Evolutionary conservation across 2,888 invertebrate species (phyloP), one percentile per base, ranked within the genome.

Genomic region (Drosophila greeni): DNA sequence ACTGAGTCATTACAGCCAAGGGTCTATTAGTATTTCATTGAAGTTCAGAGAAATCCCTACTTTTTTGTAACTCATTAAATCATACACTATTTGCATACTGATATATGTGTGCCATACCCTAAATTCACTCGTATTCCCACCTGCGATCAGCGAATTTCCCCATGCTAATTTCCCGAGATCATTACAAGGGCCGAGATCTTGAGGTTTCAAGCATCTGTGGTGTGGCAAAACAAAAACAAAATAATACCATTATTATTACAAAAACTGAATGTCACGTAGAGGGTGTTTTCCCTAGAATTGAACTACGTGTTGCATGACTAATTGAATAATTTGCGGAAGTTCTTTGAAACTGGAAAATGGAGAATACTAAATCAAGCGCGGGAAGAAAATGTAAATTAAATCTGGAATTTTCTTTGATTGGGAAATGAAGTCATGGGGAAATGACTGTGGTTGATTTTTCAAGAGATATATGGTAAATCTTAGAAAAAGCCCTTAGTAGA

Each of bases 261-360:
- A 20, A 42, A 58, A 34, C 33, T 14, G 33, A 48, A 29, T 40
- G 48, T 62, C 64, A 61, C 62, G 48, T 64, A 47, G 60, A 8
- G 31, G 26, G 33, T 18, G 49, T 39, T 42, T 61, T 64, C 26
- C 39, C 65, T 42, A 26, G 33, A 48, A 61, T 16, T 20, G 5
- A 29, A 36, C 34, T 59, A 59, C 60, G 59, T 59, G 59, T 59
- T 23, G 16, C 42, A 61, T 61, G 65, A 64, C 48, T 64, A 64
- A 64, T 48, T 33, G 48, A 64, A 64, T 33, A 34, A 62, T 48
- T 58, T 29, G 59, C 34, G 65, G 40, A 61, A 59, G 60, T 59
- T 59, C 55, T 56, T 56, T 53, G 55, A 54, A 56, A 29, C n/a
- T 20, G 5, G 55, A 33, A 26, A 53, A 24, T 53, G 34, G 53